phyloP scores from a whole-genome alignment of 2,888 invertebrate genomes.

The Apamea monoglypha region DNA sequence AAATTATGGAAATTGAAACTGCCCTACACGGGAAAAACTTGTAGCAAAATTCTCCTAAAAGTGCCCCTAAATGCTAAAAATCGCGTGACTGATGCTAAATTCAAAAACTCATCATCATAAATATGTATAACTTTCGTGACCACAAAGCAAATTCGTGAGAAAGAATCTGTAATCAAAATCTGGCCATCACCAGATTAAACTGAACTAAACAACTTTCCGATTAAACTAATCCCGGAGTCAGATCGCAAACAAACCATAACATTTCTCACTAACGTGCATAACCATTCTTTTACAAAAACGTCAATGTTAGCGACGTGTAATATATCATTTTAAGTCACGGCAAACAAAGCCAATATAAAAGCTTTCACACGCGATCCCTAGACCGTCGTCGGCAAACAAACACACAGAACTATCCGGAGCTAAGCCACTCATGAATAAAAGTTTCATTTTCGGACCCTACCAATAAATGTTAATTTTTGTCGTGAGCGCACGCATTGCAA shows the following conservation, averaged over 20 bases:
- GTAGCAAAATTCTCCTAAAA: constrained; percentile 24
- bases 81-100: constrained; percentile 55
- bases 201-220: constrained; percentile 59
- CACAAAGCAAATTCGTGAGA: constrained; percentile 51
- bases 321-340: constrained; percentile 89
- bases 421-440: constrained; percentile 90
- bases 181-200: constrained; percentile 57
- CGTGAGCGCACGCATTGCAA: constrained; percentile 88
- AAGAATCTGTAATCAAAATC: constrained; percentile 60
- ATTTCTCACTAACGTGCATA: constrained; percentile 80
- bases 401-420: constrained; percentile 87
- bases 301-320: constrained; percentile 87
- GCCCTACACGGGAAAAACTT: neutral
- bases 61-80: constrained; percentile 11
- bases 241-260: constrained; percentile 82
- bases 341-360: constrained; percentile 88
- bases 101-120: constrained; percentile 54
- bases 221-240: constrained; percentile 68
- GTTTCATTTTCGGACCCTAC: constrained; percentile 87
- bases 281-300: constrained; percentile 84
- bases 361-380: constrained; percentile 89
- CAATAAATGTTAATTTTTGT: constrained; percentile 90
- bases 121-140: constrained; percentile 59
- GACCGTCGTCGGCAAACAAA: constrained; percentile 87
- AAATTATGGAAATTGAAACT: constrained; percentile 32